Evolutionary conservation across 2,113 vertebrate species (phyloP).

Genomic region (Amphilophus citrinellus): DNA sequence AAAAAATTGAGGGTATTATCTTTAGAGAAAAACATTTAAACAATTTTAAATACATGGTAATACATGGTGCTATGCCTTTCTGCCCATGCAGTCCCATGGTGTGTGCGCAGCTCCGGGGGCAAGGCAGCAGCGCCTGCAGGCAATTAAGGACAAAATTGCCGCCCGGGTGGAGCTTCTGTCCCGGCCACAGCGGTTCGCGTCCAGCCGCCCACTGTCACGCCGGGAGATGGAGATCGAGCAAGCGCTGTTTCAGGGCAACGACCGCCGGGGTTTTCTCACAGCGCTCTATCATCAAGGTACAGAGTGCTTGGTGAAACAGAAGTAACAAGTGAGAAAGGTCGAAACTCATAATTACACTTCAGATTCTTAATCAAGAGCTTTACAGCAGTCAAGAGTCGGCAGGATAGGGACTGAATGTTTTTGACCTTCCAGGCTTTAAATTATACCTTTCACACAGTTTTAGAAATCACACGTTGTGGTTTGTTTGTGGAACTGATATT

Average conservation of each 20-base stretch:
- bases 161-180: slow-evolving; percentile 86
- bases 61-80: background rate
- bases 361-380: background rate
- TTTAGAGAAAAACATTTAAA: background rate
- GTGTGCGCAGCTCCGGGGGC: slow-evolving; percentile 88
- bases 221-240: slow-evolving; percentile 97
- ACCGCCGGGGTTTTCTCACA: slow-evolving; percentile 88
- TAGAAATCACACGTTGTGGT: background rate
- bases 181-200: slow-evolving; percentile 90
- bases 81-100: slow-evolving; percentile 77
- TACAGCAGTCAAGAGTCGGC: background rate
- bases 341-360: background rate
- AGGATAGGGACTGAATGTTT: background rate
- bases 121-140: slow-evolving; percentile 84
- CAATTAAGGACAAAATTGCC: slow-evolving; percentile 89
- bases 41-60: background rate
- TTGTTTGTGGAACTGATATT: background rate
- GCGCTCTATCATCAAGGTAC: slow-evolving; percentile 93
- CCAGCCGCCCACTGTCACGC: slow-evolving; percentile 89
- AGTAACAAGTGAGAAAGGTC: background rate
- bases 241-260: slow-evolving; percentile 91
- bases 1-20: background rate
- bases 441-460: background rate
- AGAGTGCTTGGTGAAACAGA: rapidly evolving
- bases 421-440: background rate